Evolutionary conservation across 2,888 invertebrate genomes (phyloP).

Genomic region (Callyntrura guangdongensis): DNA sequence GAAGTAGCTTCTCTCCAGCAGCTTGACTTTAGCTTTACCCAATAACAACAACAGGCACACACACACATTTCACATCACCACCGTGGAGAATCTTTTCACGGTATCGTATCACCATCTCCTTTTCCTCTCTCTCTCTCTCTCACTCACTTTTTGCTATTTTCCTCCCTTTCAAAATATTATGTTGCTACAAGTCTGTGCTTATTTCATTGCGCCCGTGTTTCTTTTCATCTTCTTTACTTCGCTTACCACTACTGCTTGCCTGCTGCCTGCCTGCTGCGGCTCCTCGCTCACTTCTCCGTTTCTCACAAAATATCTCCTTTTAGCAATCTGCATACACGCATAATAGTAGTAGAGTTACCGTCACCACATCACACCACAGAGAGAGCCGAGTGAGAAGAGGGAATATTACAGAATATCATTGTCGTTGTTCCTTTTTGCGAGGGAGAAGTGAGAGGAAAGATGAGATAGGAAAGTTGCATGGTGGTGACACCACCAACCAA

Average conservation of each 20-base stretch:
- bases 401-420: too few relatives aligned
- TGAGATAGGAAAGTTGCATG: too few relatives aligned
- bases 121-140: not conserved
- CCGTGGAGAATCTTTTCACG: not conserved
- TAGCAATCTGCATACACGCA: not conserved
- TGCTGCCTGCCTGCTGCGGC: not conserved
- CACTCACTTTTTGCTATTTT: not conserved
- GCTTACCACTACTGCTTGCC: too few relatives aligned
- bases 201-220: not conserved
- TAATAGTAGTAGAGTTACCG: not conserved
- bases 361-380: too few relatives aligned
- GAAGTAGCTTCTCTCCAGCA: conserved; percentile 67
- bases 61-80: not conserved
- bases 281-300: too few relatives aligned
- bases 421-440: too few relatives aligned
- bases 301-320: not conserved
- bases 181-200: too few relatives aligned
- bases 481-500: too few relatives aligned
- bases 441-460: too few relatives aligned
- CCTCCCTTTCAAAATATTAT: conserved; percentile 6
- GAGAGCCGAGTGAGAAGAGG: too few relatives aligned
- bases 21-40: conserved; percentile 53
- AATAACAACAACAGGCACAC: not conserved
- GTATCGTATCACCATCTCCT: not conserved
- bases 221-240: conserved; percentile 1